phyloP scores from a whole-genome alignment of 1,140 invertebrate genomes.

The Sycobia sp. region DNA sequence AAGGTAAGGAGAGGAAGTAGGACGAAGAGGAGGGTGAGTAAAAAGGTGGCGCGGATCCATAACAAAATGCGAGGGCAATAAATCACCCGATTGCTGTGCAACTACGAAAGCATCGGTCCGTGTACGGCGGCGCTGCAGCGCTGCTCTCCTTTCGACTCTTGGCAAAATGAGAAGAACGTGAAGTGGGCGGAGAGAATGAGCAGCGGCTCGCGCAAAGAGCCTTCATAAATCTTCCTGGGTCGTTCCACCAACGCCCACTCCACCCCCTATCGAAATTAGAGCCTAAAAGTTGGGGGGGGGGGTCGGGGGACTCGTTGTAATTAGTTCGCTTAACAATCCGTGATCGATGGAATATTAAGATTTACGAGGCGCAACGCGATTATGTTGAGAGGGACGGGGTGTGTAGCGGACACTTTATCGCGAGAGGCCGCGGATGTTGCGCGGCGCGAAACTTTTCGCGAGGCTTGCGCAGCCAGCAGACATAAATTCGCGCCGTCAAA shows the following conservation, averaged over 20 bases:
- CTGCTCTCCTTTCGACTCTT: constrained; percentile 17
- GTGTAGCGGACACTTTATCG: constrained; percentile 3
- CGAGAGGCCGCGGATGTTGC: constrained; percentile 1
- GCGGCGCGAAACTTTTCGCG: not conserved
- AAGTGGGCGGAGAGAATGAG: too few species aligned
- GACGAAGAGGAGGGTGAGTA: not conserved
- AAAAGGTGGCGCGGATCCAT: constrained; percentile 15
- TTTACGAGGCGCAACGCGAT: constrained; percentile 13
- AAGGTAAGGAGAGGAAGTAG: too few species aligned
- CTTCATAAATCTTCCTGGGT: constrained; percentile 30
- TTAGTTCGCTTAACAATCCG: constrained; percentile 21
- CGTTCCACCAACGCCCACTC: constrained; percentile 2
- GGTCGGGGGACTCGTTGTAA: not conserved
- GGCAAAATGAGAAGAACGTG: constrained; percentile 33
- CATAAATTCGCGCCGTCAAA: not conserved
- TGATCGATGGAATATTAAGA: constrained; percentile 31
- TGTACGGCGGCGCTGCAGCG: too few species aligned
- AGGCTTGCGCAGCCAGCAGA: not conserved
- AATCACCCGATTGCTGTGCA: constrained; percentile 25
- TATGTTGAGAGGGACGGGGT: not conserved
- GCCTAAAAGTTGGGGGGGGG: too few species aligned
- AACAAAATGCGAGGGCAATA: constrained; percentile 31
- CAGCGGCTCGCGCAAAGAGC: constrained; percentile 23
- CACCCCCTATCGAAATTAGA: constrained; percentile 13
- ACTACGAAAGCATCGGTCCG: constrained; percentile 24